Evolutionary conservation across 2,888 invertebrate species (phyloP).

Genomic region (Clitarchus hookeri): DNA sequence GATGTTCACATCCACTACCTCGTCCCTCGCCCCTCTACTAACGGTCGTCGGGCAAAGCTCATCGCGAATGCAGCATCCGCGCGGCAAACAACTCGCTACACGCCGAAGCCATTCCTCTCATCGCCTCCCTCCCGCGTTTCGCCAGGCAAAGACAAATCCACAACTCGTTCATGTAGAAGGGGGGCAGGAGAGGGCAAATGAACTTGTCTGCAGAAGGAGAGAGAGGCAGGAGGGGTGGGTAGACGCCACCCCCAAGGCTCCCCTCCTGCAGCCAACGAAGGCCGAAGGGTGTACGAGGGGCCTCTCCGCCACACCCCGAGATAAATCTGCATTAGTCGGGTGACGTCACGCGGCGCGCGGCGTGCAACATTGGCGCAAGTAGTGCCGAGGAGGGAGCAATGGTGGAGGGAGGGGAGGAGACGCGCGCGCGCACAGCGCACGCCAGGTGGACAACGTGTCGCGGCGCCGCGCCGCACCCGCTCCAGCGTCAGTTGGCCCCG

Average conservation of each 20-base stretch:
- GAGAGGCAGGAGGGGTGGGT: too few species aligned
- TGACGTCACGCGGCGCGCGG: neutral
- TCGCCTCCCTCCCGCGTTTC: neutral
- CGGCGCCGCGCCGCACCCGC: too few species aligned
- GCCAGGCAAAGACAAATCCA: neutral
- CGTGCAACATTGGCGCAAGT: neutral
- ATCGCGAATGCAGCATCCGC: neutral
- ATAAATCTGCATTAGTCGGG: constrained; percentile 10
- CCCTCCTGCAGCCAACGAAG: neutral
- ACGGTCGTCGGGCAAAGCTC: neutral
- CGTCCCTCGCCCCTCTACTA: neutral
- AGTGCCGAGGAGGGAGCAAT: too few species aligned
- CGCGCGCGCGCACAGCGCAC: too few species aligned
- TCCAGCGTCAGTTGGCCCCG: too few species aligned
- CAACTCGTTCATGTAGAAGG: neutral
- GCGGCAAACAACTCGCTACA: constrained; percentile 14
- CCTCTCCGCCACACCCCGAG: neutral
- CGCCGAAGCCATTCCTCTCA: neutral
- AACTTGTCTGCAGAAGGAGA: too few species aligned
- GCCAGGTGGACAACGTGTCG: too few species aligned
- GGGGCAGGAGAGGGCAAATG: neutral
- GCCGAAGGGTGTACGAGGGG: neutral
- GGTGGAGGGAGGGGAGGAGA: too few species aligned
- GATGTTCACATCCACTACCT: neutral
- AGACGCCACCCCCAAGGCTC: neutral